Evolutionary conservation across 2,888 invertebrate species (phyloP), one percentile per base, ranked within the genome.

Genomic region (Apamea monoglypha): DNA sequence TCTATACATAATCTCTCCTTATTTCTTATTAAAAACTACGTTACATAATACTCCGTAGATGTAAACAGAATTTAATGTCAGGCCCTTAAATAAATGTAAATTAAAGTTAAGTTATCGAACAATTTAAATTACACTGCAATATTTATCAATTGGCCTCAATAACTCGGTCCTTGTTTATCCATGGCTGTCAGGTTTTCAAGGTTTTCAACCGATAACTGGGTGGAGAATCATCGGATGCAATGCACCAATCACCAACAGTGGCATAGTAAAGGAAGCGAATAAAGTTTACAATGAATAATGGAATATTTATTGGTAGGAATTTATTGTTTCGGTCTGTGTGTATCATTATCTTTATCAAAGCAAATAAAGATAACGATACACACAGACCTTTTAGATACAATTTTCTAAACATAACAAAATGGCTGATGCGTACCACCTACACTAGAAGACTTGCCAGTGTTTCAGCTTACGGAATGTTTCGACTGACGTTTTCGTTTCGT

Each of bases 91-190:
- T 71, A 74, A 81, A 77, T 74, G 50, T 67, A 69, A 78, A 85
- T 56, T 66, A 40, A 76, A 67, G 56, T 82, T 56, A 72, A 82
- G 32, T 74, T 61, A 78, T 72, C 72, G 76, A 76, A 61, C 75
- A 87, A 81, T 86, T 84, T 83, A 87, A 87, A 78, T 76, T 76
- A 75, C 59, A 64, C 25, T 72, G 85, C 74, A 85, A 77, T 77
- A 85, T 81, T 81, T 83, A 87, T 88, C 88, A 80, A 78, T 82
- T 82, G 89, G 71, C 88, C 88, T 88, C 84, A 87, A 87, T 87
- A 78, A 32, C 68, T 29, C 68, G 67, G 56, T 82, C 78, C 81
- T 78, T 80, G 74, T 80, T 82, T 80, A 77, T 81, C 76, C 87
- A 86, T 87, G 88, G 88, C 83, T 74, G 84, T 81, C 88, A 76